Percentiles rank a stretch among this genome's conserved stretches.
These are phyloP conservation scores for Acheta domesticus DNA, from an alignment of 2,888 invertebrate genomes.

Conservation along the genomic window DNA sequence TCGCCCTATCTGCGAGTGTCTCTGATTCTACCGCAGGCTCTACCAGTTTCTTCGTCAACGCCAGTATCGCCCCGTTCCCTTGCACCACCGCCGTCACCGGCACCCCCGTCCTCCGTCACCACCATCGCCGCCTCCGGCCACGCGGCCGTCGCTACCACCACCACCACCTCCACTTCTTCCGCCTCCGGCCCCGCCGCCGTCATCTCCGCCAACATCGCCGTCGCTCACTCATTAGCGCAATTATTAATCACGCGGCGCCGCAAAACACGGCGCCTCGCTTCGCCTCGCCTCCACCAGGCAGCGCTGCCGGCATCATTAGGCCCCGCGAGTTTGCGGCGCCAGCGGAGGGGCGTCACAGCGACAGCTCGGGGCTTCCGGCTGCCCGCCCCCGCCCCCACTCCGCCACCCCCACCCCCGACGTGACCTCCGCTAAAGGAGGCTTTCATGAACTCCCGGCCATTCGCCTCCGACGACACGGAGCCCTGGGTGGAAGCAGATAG, in stretches of 20 bases:
- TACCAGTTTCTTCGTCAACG: too few relatives aligned
- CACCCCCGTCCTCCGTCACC: neutral
- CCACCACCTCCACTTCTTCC: neutral
- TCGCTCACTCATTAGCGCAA: conserved; percentile 18
- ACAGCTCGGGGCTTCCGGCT: too few relatives aligned
- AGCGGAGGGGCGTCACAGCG: neutral
- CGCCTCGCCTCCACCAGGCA: neutral
- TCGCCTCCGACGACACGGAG: too few relatives aligned
- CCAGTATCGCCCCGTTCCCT: too few relatives aligned
- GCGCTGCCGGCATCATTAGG: neutral
- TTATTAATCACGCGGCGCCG: conserved; percentile 18
- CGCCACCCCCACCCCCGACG: too few relatives aligned
- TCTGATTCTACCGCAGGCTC: too few relatives aligned
- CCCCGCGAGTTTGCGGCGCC: neutral
- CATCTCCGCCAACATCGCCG: neutral
- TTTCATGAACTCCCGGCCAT: too few relatives aligned
- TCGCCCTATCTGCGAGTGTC: too few relatives aligned
- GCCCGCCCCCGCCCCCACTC: too few relatives aligned
- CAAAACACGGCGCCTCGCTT: neutral
- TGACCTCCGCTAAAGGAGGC: too few relatives aligned
- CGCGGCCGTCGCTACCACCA: neutral
- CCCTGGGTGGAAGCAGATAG: too few relatives aligned
- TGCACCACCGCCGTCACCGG: too few relatives aligned
- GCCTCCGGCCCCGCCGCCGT: neutral
- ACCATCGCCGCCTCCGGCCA: neutral